Evolutionary conservation across 2,888 invertebrate species (phyloP), one percentile per base, ranked within the genome.

Genomic region (Rhamphomyia laevipes): DNA sequence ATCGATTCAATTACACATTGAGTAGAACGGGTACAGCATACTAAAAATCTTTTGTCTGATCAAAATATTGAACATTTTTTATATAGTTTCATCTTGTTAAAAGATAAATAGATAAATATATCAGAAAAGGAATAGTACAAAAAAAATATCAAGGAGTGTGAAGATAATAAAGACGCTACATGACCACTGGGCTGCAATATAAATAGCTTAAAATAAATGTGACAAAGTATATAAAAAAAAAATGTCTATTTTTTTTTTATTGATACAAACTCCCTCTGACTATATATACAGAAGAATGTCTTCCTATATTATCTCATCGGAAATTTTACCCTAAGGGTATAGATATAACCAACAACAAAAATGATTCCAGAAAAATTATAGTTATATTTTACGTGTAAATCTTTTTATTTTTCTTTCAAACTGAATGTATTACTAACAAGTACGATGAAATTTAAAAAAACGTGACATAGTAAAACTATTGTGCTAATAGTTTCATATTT

Each of bases 121-220:
- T 50, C 53, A 51, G 49, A 46, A n/a, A n/a, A 51, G 53, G 49
- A 48, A 48, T 31, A 49, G 47, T 51, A 55, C 48, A 52, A 50
- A 50, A 47, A 44, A 44, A 54, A 51, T 55, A 54, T 55, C 56
- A 53, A 54, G 23, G 54, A 55, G 57, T 56, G 58, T 57, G 57
- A 57, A 57, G 59, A 61, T 60, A 61, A 61, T 62, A 61, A 60
- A 61, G 62, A 61, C 60, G 57, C 54, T 59, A 57, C 59, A 61
- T 57, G 61, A 60, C 55, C 59, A 54, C 23, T 27, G 23, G 23
- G 23, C 23, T 27, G 23, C 23, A 27, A 27, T 27, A 27, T 27
- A 27, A 27, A 27, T 27, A 27, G 23, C 23, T 27, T 27, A 27
- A 27, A 35, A n/a, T n/a, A 35, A 35, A 35, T 35, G 35, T 35